Conservation (phyloP, 2,888 invertebrate species). For the Tricholauxania praeusta region DNA sequence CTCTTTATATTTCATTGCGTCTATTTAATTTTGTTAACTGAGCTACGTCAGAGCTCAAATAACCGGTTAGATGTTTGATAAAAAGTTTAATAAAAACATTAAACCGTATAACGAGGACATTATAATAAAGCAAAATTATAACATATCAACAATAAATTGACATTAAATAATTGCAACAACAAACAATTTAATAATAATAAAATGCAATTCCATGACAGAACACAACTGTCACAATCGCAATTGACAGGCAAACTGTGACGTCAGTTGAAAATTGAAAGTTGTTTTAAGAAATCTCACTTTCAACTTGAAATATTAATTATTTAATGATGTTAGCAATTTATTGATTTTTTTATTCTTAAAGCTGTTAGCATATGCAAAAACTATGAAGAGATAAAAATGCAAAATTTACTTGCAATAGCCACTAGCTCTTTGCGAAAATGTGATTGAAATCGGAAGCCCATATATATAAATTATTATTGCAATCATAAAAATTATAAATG, state of each 20-base stretch:
- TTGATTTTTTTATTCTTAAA: too few relatives aligned
- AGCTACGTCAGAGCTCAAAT: neutral
- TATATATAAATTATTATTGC: too few relatives aligned
- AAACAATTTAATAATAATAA: conserved; percentile 3
- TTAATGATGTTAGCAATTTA: too few relatives aligned
- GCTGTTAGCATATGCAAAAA: too few relatives aligned
- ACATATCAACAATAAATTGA: neutral
- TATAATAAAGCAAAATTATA: neutral
- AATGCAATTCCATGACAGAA: conserved; percentile 11
- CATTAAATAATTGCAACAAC: conserved; percentile 1
- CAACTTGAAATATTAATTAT: too few relatives aligned
- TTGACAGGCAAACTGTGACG: conserved; percentile 20
- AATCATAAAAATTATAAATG: too few relatives aligned
- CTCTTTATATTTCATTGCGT: too few relatives aligned
- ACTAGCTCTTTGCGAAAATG: too few relatives aligned
- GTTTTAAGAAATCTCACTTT: conserved; percentile 18
- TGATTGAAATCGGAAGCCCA: too few relatives aligned
- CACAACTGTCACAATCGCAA: conserved; percentile 21
- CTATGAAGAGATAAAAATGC: too few relatives aligned
- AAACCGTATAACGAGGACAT: conserved; percentile 8
- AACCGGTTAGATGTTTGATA: conserved; percentile 1
- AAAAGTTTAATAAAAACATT: neutral
- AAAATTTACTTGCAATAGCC: too few relatives aligned
- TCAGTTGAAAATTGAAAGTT: conserved; percentile 32
- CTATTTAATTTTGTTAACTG: neutral